Evolutionary conservation across 1,140 invertebrate species (phyloP), one percentile per base, ranked within the genome.

Genomic region (Magallana gigas): DNA sequence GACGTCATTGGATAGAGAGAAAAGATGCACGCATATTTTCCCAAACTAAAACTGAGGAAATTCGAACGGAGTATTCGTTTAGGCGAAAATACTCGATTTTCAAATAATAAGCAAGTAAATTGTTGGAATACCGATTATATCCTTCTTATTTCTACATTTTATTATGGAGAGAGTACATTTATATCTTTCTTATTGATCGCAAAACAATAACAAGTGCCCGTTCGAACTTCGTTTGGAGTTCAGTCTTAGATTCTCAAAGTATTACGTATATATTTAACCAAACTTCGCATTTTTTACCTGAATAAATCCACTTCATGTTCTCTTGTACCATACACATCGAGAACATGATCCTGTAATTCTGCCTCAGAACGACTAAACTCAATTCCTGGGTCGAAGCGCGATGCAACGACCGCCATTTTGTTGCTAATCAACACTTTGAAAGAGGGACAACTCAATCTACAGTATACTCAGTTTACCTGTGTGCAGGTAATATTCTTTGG

Each of bases 341-440:
- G 86, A 71, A 93, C 89, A 83, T 90, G 91, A 87, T 92, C 91
- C 87, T 93, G 93, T 23, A 93, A 88, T 58, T 92, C 92, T 59
- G 90, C 89, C 84, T 93, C 93, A 1, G 92, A 57, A 57, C 81
- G 48, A 57, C 16, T 57, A 83, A 57, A 83, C 18, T 83, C 81
- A 11, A 16, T 36, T 0, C 18, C 81, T 57, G 48, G 56, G 48
- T 57, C 56, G 48, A 58, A 58, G 57, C 57, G 81, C 48, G 81
- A 57, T 83, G 56, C 81, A 83, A 83, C 81, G 81, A 83, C 81
- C 36, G 81, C 81, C 81, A 83, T 83, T 57, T 83, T 83, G 48
- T 57, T 83, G 48, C 56, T 58, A 57, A 83, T 83, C 81, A 83
- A 83, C 81, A 83, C 18, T 76, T 12, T 76, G 23, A 76, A 76